A percentile compares a stretch with the other conserved stretches of the same genome.
Evolutionary conservation across 2,797 vertebrate genomes (phyloP).

Genomic region (Tokudaia muenninki): DNA sequence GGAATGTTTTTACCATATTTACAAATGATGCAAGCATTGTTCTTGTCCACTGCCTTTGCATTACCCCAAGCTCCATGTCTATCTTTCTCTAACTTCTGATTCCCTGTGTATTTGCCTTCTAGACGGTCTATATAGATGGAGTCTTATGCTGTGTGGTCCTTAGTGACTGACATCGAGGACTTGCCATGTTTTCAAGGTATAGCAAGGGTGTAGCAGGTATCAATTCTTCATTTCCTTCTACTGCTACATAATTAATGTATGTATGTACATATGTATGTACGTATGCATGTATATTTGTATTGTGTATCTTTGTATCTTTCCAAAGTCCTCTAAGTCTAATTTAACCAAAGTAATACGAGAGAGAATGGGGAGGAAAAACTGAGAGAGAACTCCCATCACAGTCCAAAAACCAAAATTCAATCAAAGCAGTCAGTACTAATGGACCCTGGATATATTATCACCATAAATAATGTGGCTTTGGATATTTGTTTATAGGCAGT

Average conservation of each 20-base stretch:
- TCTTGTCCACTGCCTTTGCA: background rate
- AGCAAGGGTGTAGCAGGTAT: background rate
- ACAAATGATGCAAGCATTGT: background rate
- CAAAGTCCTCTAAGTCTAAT: background rate
- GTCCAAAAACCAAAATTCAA: background rate
- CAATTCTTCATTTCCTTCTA: background rate
- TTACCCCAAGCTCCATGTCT: background rate
- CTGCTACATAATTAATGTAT: background rate
- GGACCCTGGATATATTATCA: background rate
- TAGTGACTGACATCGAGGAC: background rate
- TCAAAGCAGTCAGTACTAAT: background rate
- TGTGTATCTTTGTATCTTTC: background rate
- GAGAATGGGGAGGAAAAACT: background rate
- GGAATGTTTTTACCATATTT: background rate
- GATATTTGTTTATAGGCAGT: background rate
- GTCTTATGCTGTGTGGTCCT: background rate
- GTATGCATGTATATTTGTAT: background rate
- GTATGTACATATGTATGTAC: background rate
- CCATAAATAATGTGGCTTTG: background rate
- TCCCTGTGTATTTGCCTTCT: background rate
- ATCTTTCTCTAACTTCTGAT: background rate
- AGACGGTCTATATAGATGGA: background rate
- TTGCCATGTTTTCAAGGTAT: background rate
- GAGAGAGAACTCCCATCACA: background rate
- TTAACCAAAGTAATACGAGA: background rate